Base-by-base conservation (phyloP, 1,140 invertebrate species). In the Bombus waltoni region DNA sequence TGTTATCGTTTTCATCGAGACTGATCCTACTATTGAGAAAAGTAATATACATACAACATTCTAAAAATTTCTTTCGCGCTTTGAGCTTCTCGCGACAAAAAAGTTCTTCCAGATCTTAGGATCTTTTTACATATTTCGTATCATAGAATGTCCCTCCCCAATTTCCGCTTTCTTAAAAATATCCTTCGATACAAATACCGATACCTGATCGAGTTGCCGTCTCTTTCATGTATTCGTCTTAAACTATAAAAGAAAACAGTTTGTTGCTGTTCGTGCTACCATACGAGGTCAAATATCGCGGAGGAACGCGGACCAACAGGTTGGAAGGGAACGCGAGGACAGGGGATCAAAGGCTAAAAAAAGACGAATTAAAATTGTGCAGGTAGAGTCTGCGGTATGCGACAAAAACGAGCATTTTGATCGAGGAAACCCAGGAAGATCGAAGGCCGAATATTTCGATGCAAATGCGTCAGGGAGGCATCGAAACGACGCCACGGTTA, bases 371-470 rank as follows among this genome's bases (percentile, higher is more conserved):
- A 35, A 62, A 84, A 79, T 79, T 84, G 53, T 42, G 53, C 76
- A 84, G 83, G 75, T 79, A 72, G 40, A 85, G 32, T n/a, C 44
- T 13, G 13, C 3, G 83, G 83, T 44, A 85, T 85, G 76, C 53
- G 83, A 85, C 28, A 38, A 59, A 72, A 70, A 71, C 47, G 75
- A 84, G 82, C 53, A 79, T 84, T n/a, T 65, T 53, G 68, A 62
- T n/a, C 68, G 76, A 35, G 68, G 53, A 35, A 57, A 35, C 40
- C 66, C n/a, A 15, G 66, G 59, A 44, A 76, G 75, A 84, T 62
- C 35, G 75, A 84, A 79, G 76, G 40, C 44, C 75, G 66, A 79
- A 71, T 79, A 85, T 65, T 80, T 78, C 62, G 62, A 83, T 70
- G 73, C 44, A 68, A 83, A 76, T 76, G 75, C 47, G 10, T 32